Conservation (phyloP, 2,888 invertebrate genomes). For the Nemotelus pantherinus region DNA sequence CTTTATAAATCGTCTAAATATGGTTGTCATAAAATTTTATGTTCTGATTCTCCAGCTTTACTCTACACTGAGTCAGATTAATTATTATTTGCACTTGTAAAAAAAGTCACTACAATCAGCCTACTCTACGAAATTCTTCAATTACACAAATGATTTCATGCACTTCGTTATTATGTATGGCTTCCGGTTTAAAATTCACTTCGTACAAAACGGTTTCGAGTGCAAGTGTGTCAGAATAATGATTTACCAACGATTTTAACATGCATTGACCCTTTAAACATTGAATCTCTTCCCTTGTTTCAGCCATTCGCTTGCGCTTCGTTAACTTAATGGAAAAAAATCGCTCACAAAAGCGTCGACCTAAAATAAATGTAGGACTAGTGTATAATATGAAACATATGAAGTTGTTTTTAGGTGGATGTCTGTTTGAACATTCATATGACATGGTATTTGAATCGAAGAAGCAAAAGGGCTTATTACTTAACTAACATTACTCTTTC, state of each 20-base stretch:
- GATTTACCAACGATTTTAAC: neutral
- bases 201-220: neutral
- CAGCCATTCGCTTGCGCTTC: no score
- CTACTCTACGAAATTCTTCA: neutral
- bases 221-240: no score
- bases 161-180: neutral
- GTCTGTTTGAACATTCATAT: no score
- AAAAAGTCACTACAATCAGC: neutral
- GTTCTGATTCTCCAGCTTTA: neutral
- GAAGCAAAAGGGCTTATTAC: no score
- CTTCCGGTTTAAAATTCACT: conserved; percentile 4
- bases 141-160: conserved; percentile 5
- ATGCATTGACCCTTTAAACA: neutral
- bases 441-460: no score
- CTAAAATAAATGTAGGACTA: no score
- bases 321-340: no score
- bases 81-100: neutral
- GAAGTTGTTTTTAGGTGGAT: no score
- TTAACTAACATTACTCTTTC: no score
- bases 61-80: neutral
- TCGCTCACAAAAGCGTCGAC: no score
- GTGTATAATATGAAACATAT: no score
- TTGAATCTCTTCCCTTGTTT: neutral
- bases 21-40: neutral
- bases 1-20: neutral